Base-by-base conservation (phyloP, 2,113 vertebrate species). In the Hoplias malabaricus region DNA sequence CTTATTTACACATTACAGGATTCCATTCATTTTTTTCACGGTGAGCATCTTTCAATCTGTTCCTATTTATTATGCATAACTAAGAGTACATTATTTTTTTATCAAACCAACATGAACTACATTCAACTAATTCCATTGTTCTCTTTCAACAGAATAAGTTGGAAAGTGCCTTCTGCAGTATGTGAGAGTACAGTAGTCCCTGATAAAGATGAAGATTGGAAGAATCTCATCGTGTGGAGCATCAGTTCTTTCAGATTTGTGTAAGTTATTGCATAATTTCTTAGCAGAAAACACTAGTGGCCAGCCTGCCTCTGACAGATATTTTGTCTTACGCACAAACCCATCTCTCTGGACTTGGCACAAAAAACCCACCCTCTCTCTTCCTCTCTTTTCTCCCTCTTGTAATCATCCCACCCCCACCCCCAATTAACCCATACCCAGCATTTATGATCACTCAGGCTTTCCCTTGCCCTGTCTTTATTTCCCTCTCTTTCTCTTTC, bases 331-430 rank as follows among this genome's bases (percentile, higher is more conserved):
- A 59, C 43, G 59, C 21, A n/a, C 54, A 69, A 82, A 73, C 80
- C 83, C 34, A 65, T 73, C 62, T 79, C 72, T 88, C 79, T 81
- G 82, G 78, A 87, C 85, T 90, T 92, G 88, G 89, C 90, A 90
- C 88, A 86, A 82, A 83, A 82, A 62, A 34, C 63, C 40, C 46
- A 25, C 46, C 53, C 79, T 86, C 69, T 84, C 78, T 73, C 71
- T 56, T 66, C 48, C 36, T 78, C 74, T 31, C 0, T 69, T 69
- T 76, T 46, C 74, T 74, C 79, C 61, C 63, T 63, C 16, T 42
- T 63, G 67, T 13, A 31, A n/a, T n/a, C 13, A 11, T 34, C 83
- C 59, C 69, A 81, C 80, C 80, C 75, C 50, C 75, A 81, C 80
- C 75, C 66, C 79, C 75, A 57, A 83, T 78, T 80, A 40, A 69